Percentiles rank a stretch among this genome's conserved stretches.
These are phyloP conservation scores for Pomacea maculata DNA, from an alignment of 1,140 invertebrate genomes.

Conservation along the genomic window DNA sequence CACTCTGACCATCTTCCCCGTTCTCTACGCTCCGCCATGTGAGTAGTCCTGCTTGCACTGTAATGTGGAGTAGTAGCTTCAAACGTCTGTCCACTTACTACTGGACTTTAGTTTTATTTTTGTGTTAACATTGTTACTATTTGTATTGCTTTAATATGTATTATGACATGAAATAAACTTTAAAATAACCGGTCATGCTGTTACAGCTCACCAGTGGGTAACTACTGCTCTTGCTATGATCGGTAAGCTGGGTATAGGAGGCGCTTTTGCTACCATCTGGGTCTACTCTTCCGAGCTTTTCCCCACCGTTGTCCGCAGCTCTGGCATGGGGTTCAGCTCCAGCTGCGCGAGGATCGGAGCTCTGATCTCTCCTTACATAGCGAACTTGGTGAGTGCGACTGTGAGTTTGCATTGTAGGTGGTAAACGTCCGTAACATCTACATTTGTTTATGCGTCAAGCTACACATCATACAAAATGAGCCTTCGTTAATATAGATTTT, in stretches of 20 bases:
- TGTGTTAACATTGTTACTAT: not conserved
- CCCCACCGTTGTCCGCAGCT: slow-evolving; percentile 29
- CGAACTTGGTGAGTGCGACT: slow-evolving; percentile 7
- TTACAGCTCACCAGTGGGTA: slow-evolving; percentile 22
- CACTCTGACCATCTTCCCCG: slow-evolving; percentile 32
- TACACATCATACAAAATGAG: too few relatives aligned
- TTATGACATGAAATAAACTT: too few relatives aligned
- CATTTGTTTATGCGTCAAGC: too few relatives aligned
- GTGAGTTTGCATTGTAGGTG: not conserved
- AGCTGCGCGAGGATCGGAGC: slow-evolving; percentile 19
- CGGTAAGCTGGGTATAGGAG: slow-evolving; percentile 22
- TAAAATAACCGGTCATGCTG: not conserved
- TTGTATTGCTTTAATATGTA: not conserved
- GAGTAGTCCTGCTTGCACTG: slow-evolving; percentile 60
- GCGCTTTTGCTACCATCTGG: slow-evolving; percentile 25
- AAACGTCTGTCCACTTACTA: not conserved
- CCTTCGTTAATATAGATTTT: not conserved
- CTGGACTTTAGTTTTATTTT: slow-evolving; percentile 1
- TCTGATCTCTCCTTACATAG: slow-evolving; percentile 25
- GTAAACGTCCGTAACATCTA: too few relatives aligned
- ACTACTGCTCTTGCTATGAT: slow-evolving; percentile 28
- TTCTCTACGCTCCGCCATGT: slow-evolving; percentile 23
- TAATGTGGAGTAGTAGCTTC: slow-evolving; percentile 76
- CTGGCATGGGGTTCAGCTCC: slow-evolving; percentile 15
- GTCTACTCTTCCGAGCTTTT: slow-evolving; percentile 24